Conservation (phyloP, 2,113 vertebrate species). For the Fulmarus glacialis region DNA sequence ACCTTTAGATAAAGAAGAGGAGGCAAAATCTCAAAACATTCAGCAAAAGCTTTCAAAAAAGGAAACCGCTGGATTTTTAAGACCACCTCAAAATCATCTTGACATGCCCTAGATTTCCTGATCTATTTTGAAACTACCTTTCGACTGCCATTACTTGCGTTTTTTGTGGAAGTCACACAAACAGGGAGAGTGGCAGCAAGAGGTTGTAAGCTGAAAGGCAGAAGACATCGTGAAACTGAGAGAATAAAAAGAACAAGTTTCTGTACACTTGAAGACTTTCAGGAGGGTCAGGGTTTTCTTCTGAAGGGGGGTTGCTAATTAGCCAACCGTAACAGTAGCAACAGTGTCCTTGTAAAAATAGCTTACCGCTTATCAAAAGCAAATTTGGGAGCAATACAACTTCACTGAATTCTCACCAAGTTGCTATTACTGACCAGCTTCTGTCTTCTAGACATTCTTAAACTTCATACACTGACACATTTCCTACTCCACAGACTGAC, state of each 20-base stretch:
- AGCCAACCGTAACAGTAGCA: background rate
- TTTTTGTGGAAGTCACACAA: background rate
- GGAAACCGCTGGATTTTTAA: background rate
- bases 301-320: background rate
- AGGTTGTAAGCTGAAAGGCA: background rate
- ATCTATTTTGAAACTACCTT: constrained; percentile 31
- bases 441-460: background rate
- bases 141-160: background rate
- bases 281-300: background rate
- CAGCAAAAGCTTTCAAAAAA: background rate
- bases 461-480: background rate
- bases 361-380: background rate
- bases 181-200: background rate
- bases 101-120: background rate
- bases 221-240: background rate
- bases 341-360: background rate
- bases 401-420: background rate
- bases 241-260: background rate
- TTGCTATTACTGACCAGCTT: background rate
- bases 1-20: background rate
- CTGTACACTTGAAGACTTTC: background rate
- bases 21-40: background rate
- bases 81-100: constrained; percentile 11
- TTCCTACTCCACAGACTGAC: background rate
- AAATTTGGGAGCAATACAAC: background rate